Conservation (phyloP, 2,797 vertebrate genomes). For the Staurois parvus region DNA sequence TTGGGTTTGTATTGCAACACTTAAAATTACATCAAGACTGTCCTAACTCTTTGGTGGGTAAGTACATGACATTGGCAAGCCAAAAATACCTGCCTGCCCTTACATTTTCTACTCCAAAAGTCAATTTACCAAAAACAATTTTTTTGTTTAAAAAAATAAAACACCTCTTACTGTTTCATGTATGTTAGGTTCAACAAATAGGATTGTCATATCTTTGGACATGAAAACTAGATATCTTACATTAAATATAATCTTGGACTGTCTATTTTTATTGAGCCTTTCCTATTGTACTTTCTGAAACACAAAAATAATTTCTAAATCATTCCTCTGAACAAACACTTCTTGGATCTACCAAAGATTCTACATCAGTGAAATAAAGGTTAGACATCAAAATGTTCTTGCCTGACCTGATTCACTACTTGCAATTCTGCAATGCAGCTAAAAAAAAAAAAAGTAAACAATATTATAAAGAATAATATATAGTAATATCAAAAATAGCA, state of each 20-base stretch:
- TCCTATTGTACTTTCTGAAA: constrained; percentile 19
- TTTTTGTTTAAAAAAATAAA: background rate
- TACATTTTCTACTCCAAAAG: background rate
- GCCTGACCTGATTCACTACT: background rate
- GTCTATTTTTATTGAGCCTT: constrained; percentile 1
- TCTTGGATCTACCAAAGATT: constrained; percentile 34
- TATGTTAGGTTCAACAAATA: background rate
- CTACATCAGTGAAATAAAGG: constrained; percentile 32
- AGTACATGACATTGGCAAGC: background rate
- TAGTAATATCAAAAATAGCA: background rate
- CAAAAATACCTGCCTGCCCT: background rate
- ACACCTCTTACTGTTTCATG: background rate
- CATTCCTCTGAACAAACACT: background rate
- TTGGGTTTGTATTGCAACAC: background rate
- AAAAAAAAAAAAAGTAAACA: background rate
- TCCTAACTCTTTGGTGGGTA: background rate
- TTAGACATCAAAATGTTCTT: constrained; percentile 28
- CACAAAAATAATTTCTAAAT: constrained; percentile 27
- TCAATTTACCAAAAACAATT: background rate
- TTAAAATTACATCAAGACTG: too few species aligned
- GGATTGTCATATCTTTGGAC: background rate
- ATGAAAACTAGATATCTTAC: background rate
- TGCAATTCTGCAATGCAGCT: background rate
- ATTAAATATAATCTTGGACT: constrained; percentile 11
- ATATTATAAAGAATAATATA: background rate